These are phyloP conservation scores for Drosophila silvestris DNA, from an alignment of 2,888 invertebrate genomes.

Conservation along the genomic window DNA sequence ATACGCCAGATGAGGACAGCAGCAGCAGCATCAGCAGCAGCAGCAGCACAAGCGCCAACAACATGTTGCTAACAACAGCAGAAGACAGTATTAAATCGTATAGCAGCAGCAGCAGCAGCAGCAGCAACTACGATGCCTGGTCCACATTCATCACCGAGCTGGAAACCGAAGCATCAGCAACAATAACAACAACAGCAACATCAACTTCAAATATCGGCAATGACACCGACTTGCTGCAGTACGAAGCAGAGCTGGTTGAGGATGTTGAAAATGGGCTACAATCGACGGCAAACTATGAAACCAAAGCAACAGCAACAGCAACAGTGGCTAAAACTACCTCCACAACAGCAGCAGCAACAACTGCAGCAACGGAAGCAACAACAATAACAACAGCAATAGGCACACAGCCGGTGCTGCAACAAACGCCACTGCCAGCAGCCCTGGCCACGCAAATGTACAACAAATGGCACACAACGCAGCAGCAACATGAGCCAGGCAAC, in stretches of 20 bases:
- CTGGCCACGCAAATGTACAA: slow-evolving; percentile 57
- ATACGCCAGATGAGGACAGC: slow-evolving; percentile 41
- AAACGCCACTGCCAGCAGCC: slow-evolving; percentile 64
- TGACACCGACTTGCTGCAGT: slow-evolving; percentile 60
- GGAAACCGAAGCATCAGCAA: slow-evolving; percentile 58
- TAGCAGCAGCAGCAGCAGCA: slow-evolving; percentile 47
- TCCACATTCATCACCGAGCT: slow-evolving; percentile 64
- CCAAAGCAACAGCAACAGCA: slow-evolving; percentile 68
- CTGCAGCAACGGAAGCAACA: slow-evolving; percentile 21
- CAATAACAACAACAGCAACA: slow-evolving; percentile 43
- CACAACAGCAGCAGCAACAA: slow-evolving; percentile 19
- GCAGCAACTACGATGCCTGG: slow-evolving; percentile 63
- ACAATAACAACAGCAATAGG: slow-evolving; percentile 24
- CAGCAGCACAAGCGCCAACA: slow-evolving; percentile 58
- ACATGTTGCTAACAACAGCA: slow-evolving; percentile 55
- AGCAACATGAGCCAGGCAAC: slow-evolving; percentile 46
- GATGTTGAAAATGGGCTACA: slow-evolving; percentile 53
- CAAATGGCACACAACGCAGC: slow-evolving; percentile 65
- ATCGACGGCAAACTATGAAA: slow-evolving; percentile 63
- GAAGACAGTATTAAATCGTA: slow-evolving; percentile 71
- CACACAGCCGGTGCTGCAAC: slow-evolving; percentile 59
- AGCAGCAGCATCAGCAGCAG: slow-evolving; percentile 36
- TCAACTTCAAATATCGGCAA: slow-evolving; percentile 49
- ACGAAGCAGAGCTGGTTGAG: slow-evolving; percentile 57
- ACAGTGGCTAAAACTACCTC: slow-evolving; percentile 39